Evolutionary conservation across 1,140 invertebrate species (phyloP).

Genomic region (Pectinophora gossypiella): DNA sequence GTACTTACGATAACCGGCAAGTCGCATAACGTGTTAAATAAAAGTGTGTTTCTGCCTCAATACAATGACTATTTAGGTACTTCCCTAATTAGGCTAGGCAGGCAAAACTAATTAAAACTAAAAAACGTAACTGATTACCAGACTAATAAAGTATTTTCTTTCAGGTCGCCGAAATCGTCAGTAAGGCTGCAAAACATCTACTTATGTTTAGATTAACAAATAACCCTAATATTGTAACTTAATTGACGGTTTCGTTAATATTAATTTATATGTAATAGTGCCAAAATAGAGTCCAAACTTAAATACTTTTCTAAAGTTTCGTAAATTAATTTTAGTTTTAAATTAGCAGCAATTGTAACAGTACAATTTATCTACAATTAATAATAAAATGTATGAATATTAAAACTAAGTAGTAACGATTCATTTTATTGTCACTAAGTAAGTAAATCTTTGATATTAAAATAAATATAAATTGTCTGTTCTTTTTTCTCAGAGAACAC

Average conservation of each 20-base stretch:
- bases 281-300: conserved; percentile 46
- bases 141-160: conserved; percentile 21
- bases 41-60: too few relatives aligned
- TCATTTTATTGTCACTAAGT: conserved; percentile 45
- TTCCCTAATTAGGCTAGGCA: too few relatives aligned
- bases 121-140: too few relatives aligned
- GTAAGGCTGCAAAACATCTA: conserved; percentile 34
- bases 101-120: too few relatives aligned
- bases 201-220: too few relatives aligned
- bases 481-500: too few relatives aligned
- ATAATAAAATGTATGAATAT: conserved; percentile 34
- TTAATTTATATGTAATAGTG: conserved; percentile 48
- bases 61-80: too few relatives aligned
- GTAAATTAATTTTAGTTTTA: conserved; percentile 21
- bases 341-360: conserved; percentile 42
- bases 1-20: too few relatives aligned
- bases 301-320: conserved; percentile 19
- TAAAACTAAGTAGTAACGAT: conserved; percentile 33
- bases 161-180: conserved; percentile 68
- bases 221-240: too few relatives aligned
- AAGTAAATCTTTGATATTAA: conserved; percentile 58
- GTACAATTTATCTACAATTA: conserved; percentile 35
- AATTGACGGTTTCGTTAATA: conserved; percentile 51
- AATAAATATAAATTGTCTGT: conserved; percentile 54
- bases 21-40: too few relatives aligned